These are phyloP conservation scores for Thysanoteuthis rhombus DNA, from an alignment of 2,888 invertebrate species.

Conservation along the genomic window DNA sequence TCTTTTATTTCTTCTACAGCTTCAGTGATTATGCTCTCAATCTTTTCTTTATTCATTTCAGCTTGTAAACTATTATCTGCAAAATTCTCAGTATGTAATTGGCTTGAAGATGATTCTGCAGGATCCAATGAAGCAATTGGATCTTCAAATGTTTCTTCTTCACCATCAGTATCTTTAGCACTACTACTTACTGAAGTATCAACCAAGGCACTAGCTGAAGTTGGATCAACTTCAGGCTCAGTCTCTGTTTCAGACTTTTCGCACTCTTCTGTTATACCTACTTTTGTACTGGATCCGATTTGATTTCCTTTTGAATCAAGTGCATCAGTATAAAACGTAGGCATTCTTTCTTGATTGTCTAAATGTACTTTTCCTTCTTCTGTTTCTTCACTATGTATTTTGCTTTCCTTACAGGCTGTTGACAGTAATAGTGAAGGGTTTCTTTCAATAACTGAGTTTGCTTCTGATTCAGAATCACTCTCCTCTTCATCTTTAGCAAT, in stretches of 20 bases:
- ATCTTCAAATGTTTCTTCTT: not conserved
- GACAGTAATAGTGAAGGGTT: not conserved
- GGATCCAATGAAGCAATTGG: not conserved
- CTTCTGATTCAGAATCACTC: conserved; percentile 21
- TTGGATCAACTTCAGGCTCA: not conserved
- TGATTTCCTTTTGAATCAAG: conserved; percentile 22
- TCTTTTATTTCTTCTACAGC: not conserved
- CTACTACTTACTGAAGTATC: not conserved
- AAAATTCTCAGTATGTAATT: not conserved
- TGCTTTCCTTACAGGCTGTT: not conserved
- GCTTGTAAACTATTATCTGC: not conserved
- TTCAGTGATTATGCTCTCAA: not conserved
- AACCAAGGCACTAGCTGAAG: not conserved
- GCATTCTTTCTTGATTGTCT: conserved; percentile 26
- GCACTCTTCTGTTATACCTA: not conserved
- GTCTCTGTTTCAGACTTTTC: not conserved
- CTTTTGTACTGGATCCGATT: conserved; percentile 19
- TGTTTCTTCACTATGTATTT: not conserved
- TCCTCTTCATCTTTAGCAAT: not conserved
- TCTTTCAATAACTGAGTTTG: conserved; percentile 19
- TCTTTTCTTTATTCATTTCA: not conserved
- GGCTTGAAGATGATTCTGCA: not conserved
- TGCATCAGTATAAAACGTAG: conserved; percentile 29
- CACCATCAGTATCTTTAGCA: not conserved
- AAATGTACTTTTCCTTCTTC: not conserved